Evolutionary conservation across 2,888 invertebrate species (phyloP).

Genomic region (Philhelius pedissequus): DNA sequence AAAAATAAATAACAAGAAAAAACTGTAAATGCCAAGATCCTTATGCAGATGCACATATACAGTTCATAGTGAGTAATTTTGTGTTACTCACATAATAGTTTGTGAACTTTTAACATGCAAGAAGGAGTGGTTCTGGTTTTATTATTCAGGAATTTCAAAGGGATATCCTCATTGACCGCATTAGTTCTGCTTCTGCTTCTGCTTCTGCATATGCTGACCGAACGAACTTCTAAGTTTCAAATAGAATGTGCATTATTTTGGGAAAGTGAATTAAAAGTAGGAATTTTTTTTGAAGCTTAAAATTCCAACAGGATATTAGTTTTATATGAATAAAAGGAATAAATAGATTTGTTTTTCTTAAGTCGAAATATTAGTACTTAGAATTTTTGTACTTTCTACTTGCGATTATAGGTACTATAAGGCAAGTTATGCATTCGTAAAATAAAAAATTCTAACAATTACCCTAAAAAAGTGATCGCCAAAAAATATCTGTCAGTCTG

Average conservation of each 20-base stretch:
- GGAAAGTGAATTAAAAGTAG: neutral
- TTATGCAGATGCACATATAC: neutral
- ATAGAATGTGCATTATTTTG: neutral
- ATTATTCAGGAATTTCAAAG: neutral
- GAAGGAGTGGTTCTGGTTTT: neutral
- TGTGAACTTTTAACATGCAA: neutral
- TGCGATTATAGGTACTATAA: too few species aligned
- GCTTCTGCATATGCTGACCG: neutral
- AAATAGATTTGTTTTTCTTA: too few species aligned
- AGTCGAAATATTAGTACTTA: too few species aligned
- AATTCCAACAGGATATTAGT: too few species aligned
- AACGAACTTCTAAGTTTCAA: neutral
- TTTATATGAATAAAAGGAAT: too few species aligned
- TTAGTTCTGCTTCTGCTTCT: too few species aligned
- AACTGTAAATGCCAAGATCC: neutral
- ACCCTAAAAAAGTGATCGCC: too few species aligned
- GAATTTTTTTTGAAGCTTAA: neutral
- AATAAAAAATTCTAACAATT: too few species aligned
- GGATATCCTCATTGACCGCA: neutral
- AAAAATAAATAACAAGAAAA: neutral
- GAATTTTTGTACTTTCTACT: too few species aligned
- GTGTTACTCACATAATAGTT: neutral
- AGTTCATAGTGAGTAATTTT: neutral
- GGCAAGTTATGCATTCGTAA: too few species aligned
- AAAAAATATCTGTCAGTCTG: too few species aligned